A percentile compares a stretch with the other conserved stretches of the same genome.
These are phyloP conservation scores for Schizotus pectinicornis DNA, from an alignment of 2,888 invertebrate species.

Conservation along the genomic window DNA sequence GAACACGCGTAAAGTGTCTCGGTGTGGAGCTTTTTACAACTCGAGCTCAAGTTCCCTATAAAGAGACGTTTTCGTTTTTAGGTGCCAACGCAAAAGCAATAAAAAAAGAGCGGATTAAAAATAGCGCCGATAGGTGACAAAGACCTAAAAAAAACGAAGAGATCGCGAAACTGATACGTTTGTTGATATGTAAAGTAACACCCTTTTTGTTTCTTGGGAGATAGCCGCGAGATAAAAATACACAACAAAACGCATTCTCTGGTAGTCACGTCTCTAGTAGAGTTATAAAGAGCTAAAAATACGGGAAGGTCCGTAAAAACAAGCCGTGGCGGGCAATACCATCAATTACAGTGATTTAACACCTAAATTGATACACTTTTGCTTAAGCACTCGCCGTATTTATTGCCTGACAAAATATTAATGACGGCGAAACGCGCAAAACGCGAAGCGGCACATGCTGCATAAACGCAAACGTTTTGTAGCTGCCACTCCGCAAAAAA, in stretches of 20 bases:
- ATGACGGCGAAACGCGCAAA: constrained; percentile 34
- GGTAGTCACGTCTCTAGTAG: constrained; percentile 37
- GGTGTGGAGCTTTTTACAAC: not conserved
- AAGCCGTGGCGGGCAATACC: constrained; percentile 45
- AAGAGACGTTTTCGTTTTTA: too few species aligned
- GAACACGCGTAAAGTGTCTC: constrained; percentile 9
- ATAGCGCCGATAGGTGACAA: too few species aligned
- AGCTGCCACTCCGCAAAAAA: too few species aligned
- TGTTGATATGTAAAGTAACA: constrained; percentile 43
- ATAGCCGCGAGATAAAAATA: constrained; percentile 45
- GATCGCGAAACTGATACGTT: constrained; percentile 30
- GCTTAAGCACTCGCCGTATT: constrained; percentile 39
- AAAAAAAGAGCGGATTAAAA: too few species aligned
- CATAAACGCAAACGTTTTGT: not conserved
- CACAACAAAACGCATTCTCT: constrained; percentile 45
- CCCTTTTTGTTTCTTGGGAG: constrained; percentile 41
- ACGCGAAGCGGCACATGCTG: not conserved
- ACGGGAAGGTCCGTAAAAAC: constrained; percentile 43
- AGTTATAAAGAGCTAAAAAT: constrained; percentile 43
- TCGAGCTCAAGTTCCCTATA: too few species aligned
- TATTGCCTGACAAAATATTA: constrained; percentile 48
- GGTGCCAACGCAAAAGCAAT: too few species aligned
- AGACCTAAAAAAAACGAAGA: not conserved
- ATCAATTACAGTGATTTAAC: constrained; percentile 51
- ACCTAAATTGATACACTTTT: constrained; percentile 47